Evolutionary conservation across 2,797 vertebrate species (phyloP), one percentile per base, ranked within the genome.

Genomic region (Acrossocheilus fasciatus): DNA sequence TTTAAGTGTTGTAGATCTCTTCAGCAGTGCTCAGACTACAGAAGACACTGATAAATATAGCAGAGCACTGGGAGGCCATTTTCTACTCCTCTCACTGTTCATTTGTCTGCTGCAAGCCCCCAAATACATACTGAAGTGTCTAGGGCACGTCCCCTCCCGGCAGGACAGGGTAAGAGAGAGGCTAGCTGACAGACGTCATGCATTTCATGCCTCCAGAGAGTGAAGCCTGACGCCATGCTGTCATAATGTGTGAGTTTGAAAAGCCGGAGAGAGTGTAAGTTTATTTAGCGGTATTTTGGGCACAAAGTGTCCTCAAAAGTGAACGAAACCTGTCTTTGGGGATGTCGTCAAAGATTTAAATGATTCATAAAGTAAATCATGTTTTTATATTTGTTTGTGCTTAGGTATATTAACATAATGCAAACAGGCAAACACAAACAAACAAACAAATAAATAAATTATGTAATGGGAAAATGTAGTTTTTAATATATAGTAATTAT

Each of bases 41-140:
- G 87, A 78, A 90, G 87, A 90, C 68, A 74, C 89, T 90, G 87
- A 91, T 92, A 78, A 90, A 93, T 91, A 89, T 86, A 89, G 73
- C 59, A 34, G 75, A 88, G 75, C 66, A 81, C 86, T 92, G 89
- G 74, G 76, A 82, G 66, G 82, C 41, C 57, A 76, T 89, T 23
- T 76, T 57, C 52, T 26, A 9, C 26, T 30, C 39, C 8, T 83
- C 85, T 82, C 45, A 36, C 77, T 87, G 85, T 70, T 83, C 81
- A 83, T 86, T 77, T 83, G 75, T 90, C 87, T 89, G 83, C 83
- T 79, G 72, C 83, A 82, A 20, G n/a, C 79, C 70, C 57, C 8
- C 72, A 78, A 68, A 83, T 64, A 80, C 57, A 68, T 11, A 47
- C 34, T 82, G 85, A 83, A 80, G 82, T 85, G 82, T 85, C 83